Conservation (phyloP, 2,797 vertebrate genomes). For the Darevskia nairensis region DNA sequence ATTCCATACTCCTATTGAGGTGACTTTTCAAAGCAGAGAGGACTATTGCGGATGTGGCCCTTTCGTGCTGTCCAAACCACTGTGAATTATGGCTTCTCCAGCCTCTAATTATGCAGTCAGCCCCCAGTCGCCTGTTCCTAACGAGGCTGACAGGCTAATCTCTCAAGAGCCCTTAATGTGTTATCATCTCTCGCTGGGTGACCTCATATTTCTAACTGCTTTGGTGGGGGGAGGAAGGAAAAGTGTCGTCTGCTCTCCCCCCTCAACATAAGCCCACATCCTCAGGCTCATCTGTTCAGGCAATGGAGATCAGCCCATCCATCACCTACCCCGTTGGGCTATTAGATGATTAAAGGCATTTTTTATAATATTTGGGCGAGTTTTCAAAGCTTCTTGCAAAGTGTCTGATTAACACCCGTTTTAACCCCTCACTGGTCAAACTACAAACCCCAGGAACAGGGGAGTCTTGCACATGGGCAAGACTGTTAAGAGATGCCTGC, state of each 20-base stretch:
- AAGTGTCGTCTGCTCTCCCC: constrained; percentile 69
- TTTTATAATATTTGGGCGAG: constrained; percentile 79
- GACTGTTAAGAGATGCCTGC: not conserved
- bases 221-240: constrained; percentile 63
- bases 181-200: constrained; percentile 77
- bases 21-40: constrained; percentile 61
- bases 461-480: not conserved
- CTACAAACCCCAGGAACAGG: not conserved
- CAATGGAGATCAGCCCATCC: constrained; percentile 69
- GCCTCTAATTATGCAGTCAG: constrained; percentile 79
- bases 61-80: constrained; percentile 69
- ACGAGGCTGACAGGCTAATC: constrained; percentile 79
- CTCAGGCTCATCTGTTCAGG: constrained; percentile 71
- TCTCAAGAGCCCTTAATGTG: constrained; percentile 79
- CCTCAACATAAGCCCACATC: constrained; percentile 39
- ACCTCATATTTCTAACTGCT: constrained; percentile 80
- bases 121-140: constrained; percentile 78
- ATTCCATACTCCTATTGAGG: constrained; percentile 48
- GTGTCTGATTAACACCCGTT: constrained; percentile 78
- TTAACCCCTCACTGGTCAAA: constrained; percentile 69
- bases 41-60: constrained; percentile 51
- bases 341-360: constrained; percentile 79
- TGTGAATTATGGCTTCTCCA: constrained; percentile 77
- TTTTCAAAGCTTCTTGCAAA: constrained; percentile 73
- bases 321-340: constrained; percentile 67